Evolutionary conservation across 2,797 vertebrate genomes (phyloP).

Genomic region (Nannoperca australis): DNA sequence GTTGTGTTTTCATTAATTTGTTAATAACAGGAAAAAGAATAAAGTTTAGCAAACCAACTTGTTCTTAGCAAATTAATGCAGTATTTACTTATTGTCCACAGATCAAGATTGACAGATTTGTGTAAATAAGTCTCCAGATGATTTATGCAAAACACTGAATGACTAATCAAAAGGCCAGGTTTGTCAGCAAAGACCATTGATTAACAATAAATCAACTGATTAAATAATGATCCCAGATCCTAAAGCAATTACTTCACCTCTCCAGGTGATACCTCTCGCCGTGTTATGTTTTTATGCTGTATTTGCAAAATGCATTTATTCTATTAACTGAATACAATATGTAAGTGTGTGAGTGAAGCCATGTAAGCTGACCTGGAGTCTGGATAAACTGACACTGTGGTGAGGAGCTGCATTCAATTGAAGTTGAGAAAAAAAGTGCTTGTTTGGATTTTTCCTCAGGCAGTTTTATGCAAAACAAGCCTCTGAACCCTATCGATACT

Average conservation of each 20-base stretch:
- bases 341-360: slow-evolving; percentile 14
- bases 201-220: slow-evolving; percentile 61
- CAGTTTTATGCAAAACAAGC: slow-evolving; percentile 77
- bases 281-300: slow-evolving; percentile 22
- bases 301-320: slow-evolving; percentile 51
- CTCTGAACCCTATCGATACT: slow-evolving; percentile 74
- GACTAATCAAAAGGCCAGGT: slow-evolving; percentile 52
- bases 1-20: background rate
- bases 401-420: slow-evolving; percentile 24
- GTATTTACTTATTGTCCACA: slow-evolving; percentile 17
- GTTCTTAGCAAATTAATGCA: background rate
- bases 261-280: slow-evolving; percentile 38
- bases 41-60: background rate
- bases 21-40: background rate
- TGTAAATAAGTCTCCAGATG: slow-evolving; percentile 31
- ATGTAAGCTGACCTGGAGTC: slow-evolving; percentile 29
- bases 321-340: slow-evolving; percentile 42
- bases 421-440: slow-evolving; percentile 56
- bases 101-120: slow-evolving; percentile 7
- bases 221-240: slow-evolving; percentile 58
- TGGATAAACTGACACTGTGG: slow-evolving; percentile 34
- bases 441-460: slow-evolving; percentile 75
- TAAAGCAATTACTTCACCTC: slow-evolving; percentile 57
- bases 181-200: slow-evolving; percentile 54
- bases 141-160: slow-evolving; percentile 44